Base-by-base conservation (phyloP, 2,888 invertebrate species). In the Luperina nickerlii region DNA sequence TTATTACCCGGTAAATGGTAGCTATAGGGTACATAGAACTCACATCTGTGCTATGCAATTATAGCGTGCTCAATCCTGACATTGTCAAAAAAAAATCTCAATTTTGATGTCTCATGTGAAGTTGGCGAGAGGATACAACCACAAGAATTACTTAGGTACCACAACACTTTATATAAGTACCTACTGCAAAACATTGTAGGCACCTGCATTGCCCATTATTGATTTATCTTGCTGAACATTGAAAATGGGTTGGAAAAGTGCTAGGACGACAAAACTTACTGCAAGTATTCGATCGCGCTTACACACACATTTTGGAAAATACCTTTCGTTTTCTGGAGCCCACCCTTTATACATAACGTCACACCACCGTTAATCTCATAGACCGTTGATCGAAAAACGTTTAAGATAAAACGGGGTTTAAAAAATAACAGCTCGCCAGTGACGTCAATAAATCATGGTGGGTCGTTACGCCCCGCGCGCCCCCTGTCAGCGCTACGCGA, bases 391-490 rank as follows among this genome's bases (percentile, higher is more conserved):
- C 92, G 92, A 92, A 94, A 94, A 95, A 93, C 92, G 91, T 92
- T 94, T 92, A 92, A 94, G 94, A 95, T 94, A 94, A 94, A 94
- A 92, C 89, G 87, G 85, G 92, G 92, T 91, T 93, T 94, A 93
- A 95, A 95, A 96, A 95, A 95, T 94, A 94, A 93, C 93, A 92
- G 91, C 91, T 90, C 90, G 90, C 91, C 91, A 91, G 90, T 91
- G 91, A 91, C 91, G 91, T 92, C 94, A 92, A 96, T 96, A 95
- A 96, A 96, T 96, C 95, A 96, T 94, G 92, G 90, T 83, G 89
- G 85, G 84, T 90, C 91, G 91, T 92, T 92, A 92, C 90, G 92
- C 92, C 90, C 89, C 91, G 88, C 91, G 90, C 88, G 85, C 91
- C 92, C 92, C 92, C 90, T 93, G 92, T 92, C 92, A 90, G 89